Percentiles rank a stretch among this genome's conserved stretches.
These are phyloP conservation scores for Crenuchus spilurus DNA, from an alignment of 2,797 vertebrate genomes.

Conservation along the genomic window DNA sequence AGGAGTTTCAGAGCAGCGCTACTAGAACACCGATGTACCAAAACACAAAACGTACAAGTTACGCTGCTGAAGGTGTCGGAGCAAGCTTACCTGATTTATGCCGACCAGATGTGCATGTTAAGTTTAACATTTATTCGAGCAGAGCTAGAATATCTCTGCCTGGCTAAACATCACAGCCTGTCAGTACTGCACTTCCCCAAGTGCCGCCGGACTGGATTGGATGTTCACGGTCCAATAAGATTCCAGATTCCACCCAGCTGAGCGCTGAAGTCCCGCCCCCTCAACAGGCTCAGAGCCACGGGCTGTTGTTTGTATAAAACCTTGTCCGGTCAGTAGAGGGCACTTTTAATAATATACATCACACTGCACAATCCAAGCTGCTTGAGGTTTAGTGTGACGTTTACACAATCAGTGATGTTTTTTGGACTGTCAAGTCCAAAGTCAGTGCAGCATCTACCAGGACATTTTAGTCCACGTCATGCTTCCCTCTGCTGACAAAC, in stretches of 20 bases:
- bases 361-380: too few relatives aligned
- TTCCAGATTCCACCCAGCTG: background rate
- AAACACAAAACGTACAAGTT: background rate
- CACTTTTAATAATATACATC: too few relatives aligned
- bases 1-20: background rate
- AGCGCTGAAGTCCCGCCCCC: background rate
- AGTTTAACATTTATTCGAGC: background rate
- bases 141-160: background rate
- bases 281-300: background rate
- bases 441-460: too few relatives aligned
- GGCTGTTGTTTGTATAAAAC: too few relatives aligned
- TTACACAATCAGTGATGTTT: too few relatives aligned
- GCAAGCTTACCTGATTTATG: constrained; percentile 15
- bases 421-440: too few relatives aligned
- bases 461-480: too few relatives aligned
- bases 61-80: background rate
- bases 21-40: background rate
- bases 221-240: constrained; percentile 6
- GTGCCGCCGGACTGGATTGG: background rate
- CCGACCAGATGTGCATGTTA: background rate
- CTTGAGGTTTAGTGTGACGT: too few relatives aligned
- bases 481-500: too few relatives aligned
- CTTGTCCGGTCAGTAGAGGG: too few relatives aligned
- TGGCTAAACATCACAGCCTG: background rate
- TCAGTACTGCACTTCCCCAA: constrained; percentile 18